Conservation (phyloP, 92 coral and sea anemone genomes). For the Palythoa caribaeorum region DNA sequence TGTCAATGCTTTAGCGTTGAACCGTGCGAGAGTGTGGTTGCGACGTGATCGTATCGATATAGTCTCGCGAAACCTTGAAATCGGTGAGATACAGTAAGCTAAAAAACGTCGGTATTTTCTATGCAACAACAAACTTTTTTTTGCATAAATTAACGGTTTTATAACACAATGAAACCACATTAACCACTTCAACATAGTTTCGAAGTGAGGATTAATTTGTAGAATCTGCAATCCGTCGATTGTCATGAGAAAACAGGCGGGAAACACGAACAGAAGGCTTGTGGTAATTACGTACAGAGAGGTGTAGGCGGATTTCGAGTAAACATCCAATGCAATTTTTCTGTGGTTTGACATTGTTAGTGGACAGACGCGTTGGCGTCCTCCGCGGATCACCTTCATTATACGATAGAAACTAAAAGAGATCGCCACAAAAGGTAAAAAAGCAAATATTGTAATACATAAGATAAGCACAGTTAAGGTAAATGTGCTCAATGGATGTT, state of each 20-base stretch:
- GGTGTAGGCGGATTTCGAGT: slow-evolving; percentile 80
- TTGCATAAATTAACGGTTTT: slow-evolving; percentile 77
- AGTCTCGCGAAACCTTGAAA: no score
- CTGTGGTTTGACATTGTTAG: slow-evolving; percentile 68
- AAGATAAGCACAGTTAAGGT: slow-evolving; percentile 42
- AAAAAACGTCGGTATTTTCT: not conserved
- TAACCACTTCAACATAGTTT: slow-evolving; percentile 70
- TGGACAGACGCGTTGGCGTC: slow-evolving; percentile 64
- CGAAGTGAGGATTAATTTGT: slow-evolving; percentile 53
- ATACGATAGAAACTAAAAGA: slow-evolving; percentile 72
- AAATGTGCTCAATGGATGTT: slow-evolving; percentile 53
- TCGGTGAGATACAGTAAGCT: no score
- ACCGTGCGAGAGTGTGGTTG: not conserved
- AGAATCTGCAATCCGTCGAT: slow-evolving; percentile 74
- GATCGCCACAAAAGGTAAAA: slow-evolving; percentile 64
- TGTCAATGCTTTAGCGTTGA: not conserved
- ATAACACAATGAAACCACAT: slow-evolving; percentile 91
- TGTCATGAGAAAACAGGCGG: slow-evolving; percentile 80
- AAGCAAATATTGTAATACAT: slow-evolving; percentile 40
- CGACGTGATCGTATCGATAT: not conserved
- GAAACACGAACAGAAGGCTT: slow-evolving; percentile 81
- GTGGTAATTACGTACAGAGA: slow-evolving; percentile 74
- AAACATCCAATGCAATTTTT: slow-evolving; percentile 66
- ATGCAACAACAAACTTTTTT: not conserved
- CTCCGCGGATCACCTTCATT: slow-evolving; percentile 49